A percentile compares a stretch with the other conserved stretches of the same genome.
Conservation (phyloP, 2,797 vertebrate species). For the Fistularia tabacaria region DNA sequence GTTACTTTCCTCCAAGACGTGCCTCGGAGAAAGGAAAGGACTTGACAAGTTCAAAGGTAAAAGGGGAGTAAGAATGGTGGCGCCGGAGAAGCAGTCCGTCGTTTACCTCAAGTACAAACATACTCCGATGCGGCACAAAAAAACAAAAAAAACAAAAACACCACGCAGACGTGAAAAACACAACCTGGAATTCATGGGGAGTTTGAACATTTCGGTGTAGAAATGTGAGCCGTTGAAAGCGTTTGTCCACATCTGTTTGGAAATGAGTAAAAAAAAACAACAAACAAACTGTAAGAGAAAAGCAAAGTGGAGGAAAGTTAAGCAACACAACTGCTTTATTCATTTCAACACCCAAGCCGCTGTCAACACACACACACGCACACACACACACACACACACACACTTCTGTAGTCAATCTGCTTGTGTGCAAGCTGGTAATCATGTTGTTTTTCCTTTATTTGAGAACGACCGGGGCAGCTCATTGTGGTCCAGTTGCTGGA, state of each 20-base stretch:
- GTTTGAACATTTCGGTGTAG: too few species aligned
- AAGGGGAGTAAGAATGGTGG: constrained; percentile 39
- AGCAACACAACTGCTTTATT: constrained; percentile 3
- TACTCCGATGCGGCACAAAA: too few species aligned
- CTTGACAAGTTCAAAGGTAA: constrained; percentile 72
- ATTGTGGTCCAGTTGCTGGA: constrained; percentile 63
- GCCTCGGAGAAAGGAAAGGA: constrained; percentile 65
- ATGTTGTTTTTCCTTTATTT: constrained; percentile 36
- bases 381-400: neutral
- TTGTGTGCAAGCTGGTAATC: constrained; percentile 16
- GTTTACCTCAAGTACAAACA: constrained; percentile 10
- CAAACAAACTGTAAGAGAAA: neutral
- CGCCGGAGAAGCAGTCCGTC: constrained; percentile 18
- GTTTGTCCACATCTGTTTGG: too few species aligned
- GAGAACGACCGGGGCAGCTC: constrained; percentile 39
- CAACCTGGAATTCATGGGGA: too few species aligned
- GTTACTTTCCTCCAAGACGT: constrained; percentile 65
- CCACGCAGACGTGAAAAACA: too few species aligned
- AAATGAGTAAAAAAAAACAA: neutral
- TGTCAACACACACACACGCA: too few species aligned
- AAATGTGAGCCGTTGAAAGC: too few species aligned
- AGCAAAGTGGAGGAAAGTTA: constrained; percentile 5
- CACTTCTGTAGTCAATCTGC: neutral
- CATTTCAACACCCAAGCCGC: constrained; percentile 5
- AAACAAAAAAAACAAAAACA: too few species aligned